Evolutionary conservation across 2,888 invertebrate genomes (phyloP), one percentile per base, ranked within the genome.

Genomic region (Drosophila meridionalis): DNA sequence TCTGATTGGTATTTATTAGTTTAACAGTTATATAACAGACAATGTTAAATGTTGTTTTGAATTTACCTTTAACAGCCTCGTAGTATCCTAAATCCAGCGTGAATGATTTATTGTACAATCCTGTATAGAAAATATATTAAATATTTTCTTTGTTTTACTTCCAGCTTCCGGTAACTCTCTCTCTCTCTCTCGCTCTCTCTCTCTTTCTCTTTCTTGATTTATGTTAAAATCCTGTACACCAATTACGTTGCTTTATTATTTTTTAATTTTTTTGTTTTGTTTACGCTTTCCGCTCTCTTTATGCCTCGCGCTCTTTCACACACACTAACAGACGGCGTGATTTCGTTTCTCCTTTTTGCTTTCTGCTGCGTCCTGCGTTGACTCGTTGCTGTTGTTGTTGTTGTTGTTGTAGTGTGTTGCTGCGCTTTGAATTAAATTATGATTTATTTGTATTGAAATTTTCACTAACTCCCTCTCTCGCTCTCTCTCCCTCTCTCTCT

Each of bases 31-130:
- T 45, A 55, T 64, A 62, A 67, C 62, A 52, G 20, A 40, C 9
- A 8, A 20, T 36, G 32, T 48, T 26, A 26, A 50, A n/a, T 36
- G 11, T 50, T 52, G 4, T 52, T 5, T 45, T 26, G 4, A 26
- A 65, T 79, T 91, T 85, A 93, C 93, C 92, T 93, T 92, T 93
- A 73, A 93, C 93, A 91, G 93, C 93, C 81, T 93, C 93, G 92
- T 93, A 93, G 87, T 93, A 93, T 93, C 93, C 93, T 81, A 93
- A 93, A 93, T 93, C 93, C 93, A 93, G 93, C 92, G 92, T 93
- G 93, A 92, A 91, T 85, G 90, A 82, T 90, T 91, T 92, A 82
- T 78, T 73, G 82, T 70, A 28, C 69, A 69, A 70, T 88, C 82
- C 82, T 84, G 75, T 69, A 58, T 57, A 71, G 52, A 72, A 73